These are phyloP conservation scores for Mechanitis mazaeus DNA, from an alignment of 2,888 invertebrate species.

Conservation along the genomic window DNA sequence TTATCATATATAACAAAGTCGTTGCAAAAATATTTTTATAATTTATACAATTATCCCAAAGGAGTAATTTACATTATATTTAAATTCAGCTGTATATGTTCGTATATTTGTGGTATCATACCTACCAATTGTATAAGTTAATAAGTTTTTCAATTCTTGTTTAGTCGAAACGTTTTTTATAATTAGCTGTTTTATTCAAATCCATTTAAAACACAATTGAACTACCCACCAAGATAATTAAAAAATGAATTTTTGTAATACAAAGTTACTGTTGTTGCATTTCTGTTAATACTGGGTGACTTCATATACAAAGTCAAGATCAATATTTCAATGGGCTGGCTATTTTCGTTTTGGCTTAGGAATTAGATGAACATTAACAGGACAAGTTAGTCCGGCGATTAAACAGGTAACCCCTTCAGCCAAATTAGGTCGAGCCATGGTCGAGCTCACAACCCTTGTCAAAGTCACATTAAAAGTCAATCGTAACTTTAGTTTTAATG, in stretches of 20 bases:
- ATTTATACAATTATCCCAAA: background rate
- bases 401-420: constrained; percentile 28
- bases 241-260: too few relatives aligned
- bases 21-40: background rate
- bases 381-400: constrained; percentile 29
- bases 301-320: constrained; percentile 7
- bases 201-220: too few relatives aligned
- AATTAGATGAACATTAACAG: constrained; percentile 27
- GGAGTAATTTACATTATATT: too few relatives aligned
- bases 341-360: constrained; percentile 24
- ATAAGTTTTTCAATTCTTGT: too few relatives aligned
- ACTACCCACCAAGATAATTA: too few relatives aligned
- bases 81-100: too few relatives aligned
- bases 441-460: constrained; percentile 29
- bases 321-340: constrained; percentile 17
- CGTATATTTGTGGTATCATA: too few relatives aligned
- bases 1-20: background rate
- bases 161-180: too few relatives aligned
- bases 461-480: constrained; percentile 31
- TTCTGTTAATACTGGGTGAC: background rate
- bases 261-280: background rate
- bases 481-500: constrained; percentile 14
- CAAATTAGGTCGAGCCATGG: constrained; percentile 30
- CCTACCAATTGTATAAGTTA: too few relatives aligned
- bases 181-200: too few relatives aligned